These are phyloP conservation scores for Schizopygopsis malacanthus DNA, from an alignment of 2,797 vertebrate genomes.

Conservation along the genomic window DNA sequence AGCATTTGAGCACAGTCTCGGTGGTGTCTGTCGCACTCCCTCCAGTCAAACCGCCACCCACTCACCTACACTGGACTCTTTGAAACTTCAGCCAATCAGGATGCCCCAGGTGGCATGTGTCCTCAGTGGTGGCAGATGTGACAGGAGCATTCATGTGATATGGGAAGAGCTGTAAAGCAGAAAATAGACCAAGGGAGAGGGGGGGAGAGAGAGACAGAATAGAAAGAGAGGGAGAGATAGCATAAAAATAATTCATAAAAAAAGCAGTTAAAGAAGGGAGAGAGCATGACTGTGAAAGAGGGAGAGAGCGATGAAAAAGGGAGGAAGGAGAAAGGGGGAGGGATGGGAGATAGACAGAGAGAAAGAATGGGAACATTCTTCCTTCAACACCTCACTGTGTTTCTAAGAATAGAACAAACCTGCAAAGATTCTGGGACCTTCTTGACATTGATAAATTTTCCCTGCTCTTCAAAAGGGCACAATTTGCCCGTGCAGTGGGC, in stretches of 20 bases:
- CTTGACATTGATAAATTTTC: constrained; percentile 65
- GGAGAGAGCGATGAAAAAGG: not conserved
- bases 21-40: constrained; percentile 54
- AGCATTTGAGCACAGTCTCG: constrained; percentile 48
- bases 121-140: constrained; percentile 53
- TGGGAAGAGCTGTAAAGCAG: constrained; percentile 58
- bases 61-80: constrained; percentile 63
- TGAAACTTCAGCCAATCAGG: constrained; percentile 62
- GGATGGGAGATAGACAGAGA: constrained; percentile 39
- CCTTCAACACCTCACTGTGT: constrained; percentile 44
- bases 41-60: constrained; percentile 60
- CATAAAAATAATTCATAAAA: not conserved
- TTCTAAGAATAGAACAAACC: constrained; percentile 61
- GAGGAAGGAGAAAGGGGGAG: constrained; percentile 15
- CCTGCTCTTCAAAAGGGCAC: constrained; percentile 58
- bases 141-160: constrained; percentile 58
- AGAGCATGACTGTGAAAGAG: constrained; percentile 12
- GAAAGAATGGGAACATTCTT: constrained; percentile 57
- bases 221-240: constrained; percentile 17
- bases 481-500: constrained; percentile 49
- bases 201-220: constrained; percentile 11
- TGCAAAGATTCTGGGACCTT: constrained; percentile 57
- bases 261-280: constrained; percentile 25
- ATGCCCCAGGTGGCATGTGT: constrained; percentile 52
- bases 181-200: constrained; percentile 42